These are phyloP conservation scores for Corythoichthys intestinalis DNA, from an alignment of 2,113 vertebrate genomes.

Conservation along the genomic window DNA sequence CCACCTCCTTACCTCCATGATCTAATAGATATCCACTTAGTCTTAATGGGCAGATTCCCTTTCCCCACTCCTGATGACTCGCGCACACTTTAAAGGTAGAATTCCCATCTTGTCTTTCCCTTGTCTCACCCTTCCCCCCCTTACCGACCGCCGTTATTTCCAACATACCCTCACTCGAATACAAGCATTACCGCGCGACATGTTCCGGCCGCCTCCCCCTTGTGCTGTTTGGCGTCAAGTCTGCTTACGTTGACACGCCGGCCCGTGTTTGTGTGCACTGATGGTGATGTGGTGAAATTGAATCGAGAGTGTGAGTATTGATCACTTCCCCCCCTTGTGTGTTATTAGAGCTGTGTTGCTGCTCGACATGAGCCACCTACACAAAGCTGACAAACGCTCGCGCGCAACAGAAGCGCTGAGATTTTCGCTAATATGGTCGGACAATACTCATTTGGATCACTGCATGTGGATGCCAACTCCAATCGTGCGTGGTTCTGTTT, in stretches of 20 bases:
- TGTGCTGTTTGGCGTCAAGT: conserved; percentile 35
- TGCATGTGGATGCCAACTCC: no score
- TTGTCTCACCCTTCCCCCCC: conserved; percentile 7
- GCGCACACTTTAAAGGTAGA: conserved; percentile 68
- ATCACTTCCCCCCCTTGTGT: conserved; percentile 65
- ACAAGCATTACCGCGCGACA: conserved; percentile 5
- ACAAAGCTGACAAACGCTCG: conserved; percentile 31
- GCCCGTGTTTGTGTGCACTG: conserved; percentile 19
- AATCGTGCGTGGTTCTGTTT: no score
- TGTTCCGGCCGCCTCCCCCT: conserved; percentile 37
- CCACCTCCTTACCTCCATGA: conserved; percentile 72
- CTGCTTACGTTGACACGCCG: conserved; percentile 17
- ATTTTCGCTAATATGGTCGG: neutral
- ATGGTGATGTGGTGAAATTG: conserved; percentile 67
- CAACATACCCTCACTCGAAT: conserved; percentile 38
- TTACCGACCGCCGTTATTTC: conserved; percentile 15
- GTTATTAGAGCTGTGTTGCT: conserved; percentile 66
- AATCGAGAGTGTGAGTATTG: conserved; percentile 68
- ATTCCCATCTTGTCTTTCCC: conserved; percentile 66
- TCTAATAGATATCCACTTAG: conserved; percentile 76
- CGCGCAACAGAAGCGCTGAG: neutral
- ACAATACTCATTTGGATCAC: no score
- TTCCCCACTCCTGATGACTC: conserved; percentile 66
- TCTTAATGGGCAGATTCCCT: conserved; percentile 72
- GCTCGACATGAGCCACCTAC: conserved; percentile 50